Evolutionary conservation across 2,797 vertebrate genomes (phyloP).

Genomic region (Molossus molossus): DNA sequence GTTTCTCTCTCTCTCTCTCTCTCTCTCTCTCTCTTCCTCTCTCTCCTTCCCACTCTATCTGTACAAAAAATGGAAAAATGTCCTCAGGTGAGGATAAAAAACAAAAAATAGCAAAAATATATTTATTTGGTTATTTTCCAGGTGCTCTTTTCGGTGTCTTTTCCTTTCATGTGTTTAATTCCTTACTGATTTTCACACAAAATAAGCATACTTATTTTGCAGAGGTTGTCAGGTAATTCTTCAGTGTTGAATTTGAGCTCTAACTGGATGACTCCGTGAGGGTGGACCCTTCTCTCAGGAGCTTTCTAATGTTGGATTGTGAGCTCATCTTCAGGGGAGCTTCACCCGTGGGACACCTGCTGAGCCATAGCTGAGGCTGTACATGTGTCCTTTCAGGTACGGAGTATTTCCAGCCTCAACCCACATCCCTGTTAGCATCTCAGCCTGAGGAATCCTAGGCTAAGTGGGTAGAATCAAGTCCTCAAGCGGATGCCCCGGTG

Average conservation of each 20-base stretch:
- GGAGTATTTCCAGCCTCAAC: not conserved
- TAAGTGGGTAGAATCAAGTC: not conserved
- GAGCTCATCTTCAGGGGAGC: not conserved
- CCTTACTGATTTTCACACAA: not conserved
- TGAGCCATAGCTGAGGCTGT: not conserved
- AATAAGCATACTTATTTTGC: not conserved
- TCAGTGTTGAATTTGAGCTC: not conserved
- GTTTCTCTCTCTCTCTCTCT: too few species aligned
- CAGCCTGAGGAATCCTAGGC: not conserved
- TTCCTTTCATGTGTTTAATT: not conserved
- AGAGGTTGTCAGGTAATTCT: not conserved
- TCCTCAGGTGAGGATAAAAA: too few species aligned
- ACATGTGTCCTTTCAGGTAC: not conserved
- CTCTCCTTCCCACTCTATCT: too few species aligned
- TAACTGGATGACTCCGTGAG: not conserved
- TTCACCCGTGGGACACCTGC: not conserved
- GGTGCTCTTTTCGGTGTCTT: not conserved
- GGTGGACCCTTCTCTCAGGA: not conserved
- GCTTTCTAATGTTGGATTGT: not conserved
- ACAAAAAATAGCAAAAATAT: not conserved
- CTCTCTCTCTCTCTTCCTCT: too few species aligned
- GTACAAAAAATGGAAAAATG: too few species aligned
- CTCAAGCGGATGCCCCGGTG: not conserved
- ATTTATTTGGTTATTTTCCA: slow-evolving; percentile 2
- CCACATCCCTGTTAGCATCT: not conserved